These are phyloP conservation scores for Leucozona laternaria DNA, from an alignment of 2,888 invertebrate species.

Conservation along the genomic window DNA sequence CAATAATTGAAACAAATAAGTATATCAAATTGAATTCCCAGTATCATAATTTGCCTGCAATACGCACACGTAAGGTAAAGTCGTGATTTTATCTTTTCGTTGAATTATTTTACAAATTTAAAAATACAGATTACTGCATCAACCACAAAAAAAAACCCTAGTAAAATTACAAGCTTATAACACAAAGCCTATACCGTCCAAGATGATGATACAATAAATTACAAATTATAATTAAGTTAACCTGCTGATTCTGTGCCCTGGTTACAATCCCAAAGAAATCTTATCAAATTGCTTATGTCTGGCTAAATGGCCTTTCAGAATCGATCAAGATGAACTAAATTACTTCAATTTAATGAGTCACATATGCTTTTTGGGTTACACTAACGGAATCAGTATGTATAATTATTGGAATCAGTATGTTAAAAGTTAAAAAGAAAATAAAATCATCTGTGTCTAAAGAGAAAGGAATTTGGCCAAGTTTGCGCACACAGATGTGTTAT, in stretches of 20 bases:
- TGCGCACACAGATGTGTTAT: neutral
- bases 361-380: conserved; percentile 37
- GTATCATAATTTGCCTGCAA: neutral
- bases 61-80: neutral
- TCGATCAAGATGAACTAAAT: conserved; percentile 58
- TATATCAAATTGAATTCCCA: neutral
- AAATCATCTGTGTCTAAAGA: neutral
- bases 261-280: conserved; percentile 14
- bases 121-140: neutral
- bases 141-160: neutral
- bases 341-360: conserved; percentile 38
- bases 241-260: conserved; percentile 4
- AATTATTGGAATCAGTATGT: too few species aligned
- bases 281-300: conserved; percentile 10
- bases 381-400: conserved; percentile 27
- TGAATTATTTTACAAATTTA: neutral
- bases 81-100: neutral
- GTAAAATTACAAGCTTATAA: neutral
- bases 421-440: neutral
- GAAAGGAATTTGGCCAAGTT: conserved; percentile 17
- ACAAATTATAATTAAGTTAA: conserved; percentile 1
- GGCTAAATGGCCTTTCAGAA: conserved; percentile 26
- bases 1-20: too few species aligned
- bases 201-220: neutral
- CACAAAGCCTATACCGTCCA: neutral